Base-by-base conservation (phyloP, 2,113 vertebrate genomes). In the Engraulis encrasicolus region DNA sequence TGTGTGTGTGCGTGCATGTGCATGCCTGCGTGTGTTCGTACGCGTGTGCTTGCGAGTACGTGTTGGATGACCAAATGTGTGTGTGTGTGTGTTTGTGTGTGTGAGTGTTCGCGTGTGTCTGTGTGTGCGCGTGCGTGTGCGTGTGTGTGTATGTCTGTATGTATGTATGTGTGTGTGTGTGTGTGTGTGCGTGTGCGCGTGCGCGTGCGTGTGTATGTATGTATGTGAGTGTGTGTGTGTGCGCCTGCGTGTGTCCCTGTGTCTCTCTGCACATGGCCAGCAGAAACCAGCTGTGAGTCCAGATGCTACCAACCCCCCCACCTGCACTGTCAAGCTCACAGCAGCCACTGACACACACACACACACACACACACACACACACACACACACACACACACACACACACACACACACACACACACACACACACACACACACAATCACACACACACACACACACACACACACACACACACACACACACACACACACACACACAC, bases 371-470 rank as follows among this genome's bases (percentile, higher is more conserved):
- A 80, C 83, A 84, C 83, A 74, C 95, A 94, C 95, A 94, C 94
- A 92, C 93, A 94, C 94, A 95, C 95, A 94, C 94, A 95, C 95
- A 80, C 45, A 79, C 81, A 81, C 49, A 81, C 20, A 78, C 36
- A 86, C n/a, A 66, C 91, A 92, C 54, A 48, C 77, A 80, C 83
- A 79, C 83, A 71, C 83, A 84, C 83, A 74, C 95, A 94, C 95
- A 94, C 94, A 92, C 93, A 94, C 94, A 95, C 95, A 94, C 94
- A 95, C n/a, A n/a, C n/a, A n/a, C n/a, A n/a, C n/a, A n/a, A n/a
- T n/a, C n/a, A n/a, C n/a, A n/a, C n/a, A n/a, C 95, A 80, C 40
- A 79, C 81, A 80, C 48, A 81, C 19, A 78, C 34, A 86, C 20
- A 61, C n/a, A n/a, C n/a, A n/a, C n/a, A n/a, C n/a, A n/a, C n/a